Percentiles rank a stretch among this genome's conserved stretches.
Evolutionary conservation across 2,888 invertebrate genomes (phyloP).

Genomic region (Scaptomyza tumidula): DNA sequence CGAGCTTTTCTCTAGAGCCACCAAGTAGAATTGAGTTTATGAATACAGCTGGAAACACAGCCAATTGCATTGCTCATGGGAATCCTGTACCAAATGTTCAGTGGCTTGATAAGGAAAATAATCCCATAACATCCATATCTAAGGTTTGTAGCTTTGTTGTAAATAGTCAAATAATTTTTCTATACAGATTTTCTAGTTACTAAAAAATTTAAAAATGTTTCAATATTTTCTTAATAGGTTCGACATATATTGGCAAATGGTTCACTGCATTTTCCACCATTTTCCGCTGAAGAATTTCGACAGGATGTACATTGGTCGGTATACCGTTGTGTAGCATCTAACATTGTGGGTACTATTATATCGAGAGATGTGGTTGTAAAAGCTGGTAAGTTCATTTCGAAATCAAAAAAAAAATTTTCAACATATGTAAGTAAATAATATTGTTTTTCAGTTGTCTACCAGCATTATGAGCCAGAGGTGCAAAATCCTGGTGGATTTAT

Average conservation of each 20-base stretch:
- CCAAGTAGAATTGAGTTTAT: slow-evolving; percentile 86
- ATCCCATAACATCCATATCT: slow-evolving; percentile 85
- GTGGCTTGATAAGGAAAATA: slow-evolving; percentile 86
- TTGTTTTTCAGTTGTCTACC: slow-evolving; percentile 85
- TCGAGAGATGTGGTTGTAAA: slow-evolving; percentile 86
- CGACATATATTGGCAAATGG: slow-evolving; percentile 86
- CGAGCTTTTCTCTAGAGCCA: slow-evolving; percentile 86
- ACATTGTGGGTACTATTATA: slow-evolving; percentile 86
- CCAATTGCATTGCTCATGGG: slow-evolving; percentile 86
- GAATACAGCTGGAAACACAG: slow-evolving; percentile 85
- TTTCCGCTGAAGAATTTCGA: slow-evolving; percentile 86
- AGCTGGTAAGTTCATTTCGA: slow-evolving; percentile 83
- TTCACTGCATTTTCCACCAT: slow-evolving; percentile 86
- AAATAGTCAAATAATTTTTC: no score
- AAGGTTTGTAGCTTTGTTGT: slow-evolving; percentile 71
- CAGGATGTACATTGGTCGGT: slow-evolving; percentile 87
- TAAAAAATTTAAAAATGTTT: no score
- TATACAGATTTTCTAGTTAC: no score
- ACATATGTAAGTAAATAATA: background rate
- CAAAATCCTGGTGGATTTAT: slow-evolving; percentile 86
- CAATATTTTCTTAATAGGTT: slow-evolving; percentile 71
- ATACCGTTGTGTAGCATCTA: slow-evolving; percentile 86
- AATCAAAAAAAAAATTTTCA: background rate
- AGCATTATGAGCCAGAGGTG: slow-evolving; percentile 86
- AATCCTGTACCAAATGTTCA: slow-evolving; percentile 86